Evolutionary conservation across 2,113 vertebrate genomes (phyloP), one percentile per base, ranked within the genome.

Genomic region (Edolisoma coerulescens): DNA sequence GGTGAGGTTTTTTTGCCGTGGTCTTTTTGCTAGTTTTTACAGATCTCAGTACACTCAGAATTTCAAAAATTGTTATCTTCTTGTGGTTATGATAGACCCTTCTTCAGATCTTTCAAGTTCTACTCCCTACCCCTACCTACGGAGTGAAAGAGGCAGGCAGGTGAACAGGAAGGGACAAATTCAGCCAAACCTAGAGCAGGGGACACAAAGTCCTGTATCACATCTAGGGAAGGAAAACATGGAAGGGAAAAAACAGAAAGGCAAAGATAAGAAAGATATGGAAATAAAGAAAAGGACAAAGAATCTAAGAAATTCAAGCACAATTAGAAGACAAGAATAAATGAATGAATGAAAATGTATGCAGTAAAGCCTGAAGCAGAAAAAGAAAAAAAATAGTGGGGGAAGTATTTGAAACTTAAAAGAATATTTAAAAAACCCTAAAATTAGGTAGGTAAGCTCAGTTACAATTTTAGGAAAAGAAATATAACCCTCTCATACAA

Each of bases 101-200:
- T 63, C 14, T 24, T 59, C 53, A 54, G 26, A 68, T 22, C 63
- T 57, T 84, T 80, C 13, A 67, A 3, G 1, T 68, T 80, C 75
- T 68, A 67, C 6, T 79, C 28, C 33, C 39, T 57, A 23, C 5
- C 7, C 13, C 32, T 41, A 32, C 10, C 35, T 74, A 75, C 83
- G 16, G 20, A 9, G 26, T 71, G 13, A 71, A 90, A 71, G 35
- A 74, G 11, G 28, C 33, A 87, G 33, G 35, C 23, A 63, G 20
- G n/a, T 70, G 35, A 79, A 63, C 26, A 65, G 30, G 15, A 45
- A 69, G 2, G 11, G 17, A 42, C 35, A 71, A n/a, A 59, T 32
- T 68, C 30, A 47, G 7, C 49, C 7, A 23, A 6, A 42, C 8
- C 27, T 32, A n/a, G 1, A 47, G 6, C 0, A 1, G 6, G 32